Evolutionary conservation across 2,113 vertebrate genomes (phyloP).

Genomic region (Mesoclemmys tuberculata): DNA sequence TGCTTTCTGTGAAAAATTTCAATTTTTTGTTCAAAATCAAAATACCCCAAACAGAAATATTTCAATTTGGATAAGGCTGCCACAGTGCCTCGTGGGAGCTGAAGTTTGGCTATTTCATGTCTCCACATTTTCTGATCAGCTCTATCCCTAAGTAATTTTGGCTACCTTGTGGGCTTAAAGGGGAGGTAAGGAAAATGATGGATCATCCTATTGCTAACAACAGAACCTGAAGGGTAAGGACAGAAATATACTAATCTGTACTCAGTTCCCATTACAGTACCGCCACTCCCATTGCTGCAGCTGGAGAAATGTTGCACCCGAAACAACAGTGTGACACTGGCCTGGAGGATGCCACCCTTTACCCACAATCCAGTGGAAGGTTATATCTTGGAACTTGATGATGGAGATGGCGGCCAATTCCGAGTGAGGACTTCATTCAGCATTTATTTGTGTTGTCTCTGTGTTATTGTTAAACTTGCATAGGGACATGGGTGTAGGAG

Average conservation of each 20-base stretch:
- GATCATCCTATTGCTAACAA: fast-evolving
- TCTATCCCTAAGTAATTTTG: not conserved
- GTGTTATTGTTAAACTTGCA: not conserved
- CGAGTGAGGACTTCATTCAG: conserved; percentile 84
- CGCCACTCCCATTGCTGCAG: conserved; percentile 91
- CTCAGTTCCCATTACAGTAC: conserved; percentile 84
- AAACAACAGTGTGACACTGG: conserved; percentile 97
- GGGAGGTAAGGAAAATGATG: not conserved
- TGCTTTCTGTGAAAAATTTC: not conserved
- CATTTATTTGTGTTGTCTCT: conserved; percentile 48
- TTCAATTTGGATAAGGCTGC: not conserved
- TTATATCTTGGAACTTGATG: conserved; percentile 97
- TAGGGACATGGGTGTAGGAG: not conserved
- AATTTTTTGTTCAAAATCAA: not conserved
- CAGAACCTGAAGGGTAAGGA: conserved; percentile 13
- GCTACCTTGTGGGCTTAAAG: fast-evolving
- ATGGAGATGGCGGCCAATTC: conserved; percentile 95
- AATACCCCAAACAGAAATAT: not conserved
- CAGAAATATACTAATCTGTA: conserved; percentile 71
- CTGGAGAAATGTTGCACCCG: conserved; percentile 96
- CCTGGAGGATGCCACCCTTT: conserved; percentile 90
- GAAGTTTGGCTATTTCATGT: not conserved
- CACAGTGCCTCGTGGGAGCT: fast-evolving
- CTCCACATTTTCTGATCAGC: not conserved
- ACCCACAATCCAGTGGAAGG: conserved; percentile 87